These are phyloP conservation scores for Cryptosula pallasiana DNA, from an alignment of 2,888 invertebrate genomes.

Conservation along the genomic window DNA sequence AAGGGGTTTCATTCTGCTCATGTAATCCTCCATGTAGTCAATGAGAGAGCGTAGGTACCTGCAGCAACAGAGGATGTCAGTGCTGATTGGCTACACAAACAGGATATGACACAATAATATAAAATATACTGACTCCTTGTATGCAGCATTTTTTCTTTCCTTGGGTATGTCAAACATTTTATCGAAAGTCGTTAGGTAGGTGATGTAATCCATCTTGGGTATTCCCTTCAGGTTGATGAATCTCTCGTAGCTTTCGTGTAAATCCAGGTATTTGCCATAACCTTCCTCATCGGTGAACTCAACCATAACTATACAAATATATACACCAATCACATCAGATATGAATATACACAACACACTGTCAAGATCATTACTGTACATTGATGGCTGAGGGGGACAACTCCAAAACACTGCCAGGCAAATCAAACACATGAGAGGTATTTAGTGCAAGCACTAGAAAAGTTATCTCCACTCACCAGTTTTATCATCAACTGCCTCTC, in stretches of 20 bases:
- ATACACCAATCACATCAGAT: too few species aligned
- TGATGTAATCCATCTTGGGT: constrained; percentile 75
- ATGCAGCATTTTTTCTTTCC: constrained; percentile 59
- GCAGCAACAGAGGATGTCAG: constrained; percentile 26
- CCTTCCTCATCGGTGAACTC: constrained; percentile 99
- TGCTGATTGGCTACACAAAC: not conserved
- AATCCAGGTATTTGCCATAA: constrained; percentile 93
- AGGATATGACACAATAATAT: not conserved
- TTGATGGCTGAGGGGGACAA: not conserved
- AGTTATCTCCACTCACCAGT: constrained; percentile 26
- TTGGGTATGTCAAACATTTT: constrained; percentile 89
- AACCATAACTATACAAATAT: constrained; percentile 65
- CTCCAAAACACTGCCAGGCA: too few species aligned
- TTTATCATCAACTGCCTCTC: constrained; percentile 67
- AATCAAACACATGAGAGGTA: too few species aligned
- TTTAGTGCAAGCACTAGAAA: too few species aligned
- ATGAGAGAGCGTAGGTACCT: constrained; percentile 74
- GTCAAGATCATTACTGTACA: too few species aligned
- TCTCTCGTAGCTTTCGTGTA: constrained; percentile 92
- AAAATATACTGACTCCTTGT: constrained; percentile 64
- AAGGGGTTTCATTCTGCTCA: constrained; percentile 77
- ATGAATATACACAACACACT: too few species aligned
- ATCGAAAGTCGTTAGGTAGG: constrained; percentile 87
- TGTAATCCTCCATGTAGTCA: constrained; percentile 78
- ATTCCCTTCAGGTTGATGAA: constrained; percentile 95